phyloP scores from a whole-genome alignment of 1,140 invertebrate genomes.

The Apis laboriosa region DNA sequence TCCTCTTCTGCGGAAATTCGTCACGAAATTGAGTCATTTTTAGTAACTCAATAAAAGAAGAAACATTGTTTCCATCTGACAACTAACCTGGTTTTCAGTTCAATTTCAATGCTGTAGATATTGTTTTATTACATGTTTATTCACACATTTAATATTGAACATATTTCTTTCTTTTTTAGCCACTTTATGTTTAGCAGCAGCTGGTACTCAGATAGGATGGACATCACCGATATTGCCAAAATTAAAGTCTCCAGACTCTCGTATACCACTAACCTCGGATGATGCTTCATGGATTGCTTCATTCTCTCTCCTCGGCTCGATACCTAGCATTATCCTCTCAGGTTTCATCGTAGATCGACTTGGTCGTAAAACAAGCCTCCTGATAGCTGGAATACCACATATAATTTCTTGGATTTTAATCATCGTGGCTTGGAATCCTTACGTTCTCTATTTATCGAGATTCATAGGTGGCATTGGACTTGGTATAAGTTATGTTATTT shows the following conservation, averaged over 20 bases:
- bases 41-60: too few species aligned
- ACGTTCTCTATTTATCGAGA: conserved; percentile 79
- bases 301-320: conserved; percentile 79
- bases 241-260: conserved; percentile 74
- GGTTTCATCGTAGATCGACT: conserved; percentile 82
- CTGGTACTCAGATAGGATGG: conserved; percentile 81
- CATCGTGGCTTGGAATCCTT: conserved; percentile 67
- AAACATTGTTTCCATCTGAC: too few species aligned
- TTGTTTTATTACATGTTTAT: neutral
- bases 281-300: conserved; percentile 82
- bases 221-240: conserved; percentile 80
- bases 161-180: conserved; percentile 57
- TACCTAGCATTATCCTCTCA: conserved; percentile 79
- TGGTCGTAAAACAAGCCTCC: conserved; percentile 80
- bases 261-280: conserved; percentile 71
- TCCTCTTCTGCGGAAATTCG: too few species aligned
- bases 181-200: conserved; percentile 72
- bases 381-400: conserved; percentile 80
- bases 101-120: too few species aligned
- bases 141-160: neutral
- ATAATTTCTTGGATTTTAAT: conserved; percentile 81
- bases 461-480: conserved; percentile 82
- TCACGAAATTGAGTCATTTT: too few species aligned
- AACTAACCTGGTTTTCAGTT: too few species aligned
- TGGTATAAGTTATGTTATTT: conserved; percentile 80